Conservation (phyloP, 2,113 vertebrate genomes). For the Lathamus discolor region DNA sequence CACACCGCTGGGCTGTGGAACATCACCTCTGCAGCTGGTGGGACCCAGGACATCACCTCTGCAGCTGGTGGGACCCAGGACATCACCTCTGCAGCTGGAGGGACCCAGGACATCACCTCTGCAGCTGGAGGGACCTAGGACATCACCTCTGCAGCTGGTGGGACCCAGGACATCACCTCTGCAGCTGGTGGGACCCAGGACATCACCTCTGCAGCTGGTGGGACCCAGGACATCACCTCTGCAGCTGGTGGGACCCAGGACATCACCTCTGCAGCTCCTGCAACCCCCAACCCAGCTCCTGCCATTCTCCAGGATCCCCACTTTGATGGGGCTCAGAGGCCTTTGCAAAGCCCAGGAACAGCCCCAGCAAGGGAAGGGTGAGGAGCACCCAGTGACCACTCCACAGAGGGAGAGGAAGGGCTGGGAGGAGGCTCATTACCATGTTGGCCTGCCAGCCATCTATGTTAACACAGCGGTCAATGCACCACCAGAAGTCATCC, state of each 20-base stretch:
- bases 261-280: neutral
- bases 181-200: neutral
- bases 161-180: too few species aligned
- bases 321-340: neutral
- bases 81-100: neutral
- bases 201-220: too few species aligned
- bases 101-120: too few species aligned
- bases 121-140: too few species aligned
- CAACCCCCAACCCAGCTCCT: neutral
- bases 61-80: neutral
- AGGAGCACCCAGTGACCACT: neutral
- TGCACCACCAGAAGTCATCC: conserved; percentile 99
- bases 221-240: too few species aligned
- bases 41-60: neutral
- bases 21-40: neutral
- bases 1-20: neutral
- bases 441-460: conserved; percentile 98
- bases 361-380: neutral
- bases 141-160: too few species aligned
- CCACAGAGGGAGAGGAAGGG: neutral
- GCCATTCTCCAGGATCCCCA: neutral
- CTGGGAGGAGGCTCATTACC: conserved; percentile 73
- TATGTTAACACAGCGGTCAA: conserved; percentile 93
- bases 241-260: too few species aligned
- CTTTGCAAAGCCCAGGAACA: neutral